phyloP scores from a whole-genome alignment of 2,113 vertebrate genomes.

The Hassar affinis region DNA sequence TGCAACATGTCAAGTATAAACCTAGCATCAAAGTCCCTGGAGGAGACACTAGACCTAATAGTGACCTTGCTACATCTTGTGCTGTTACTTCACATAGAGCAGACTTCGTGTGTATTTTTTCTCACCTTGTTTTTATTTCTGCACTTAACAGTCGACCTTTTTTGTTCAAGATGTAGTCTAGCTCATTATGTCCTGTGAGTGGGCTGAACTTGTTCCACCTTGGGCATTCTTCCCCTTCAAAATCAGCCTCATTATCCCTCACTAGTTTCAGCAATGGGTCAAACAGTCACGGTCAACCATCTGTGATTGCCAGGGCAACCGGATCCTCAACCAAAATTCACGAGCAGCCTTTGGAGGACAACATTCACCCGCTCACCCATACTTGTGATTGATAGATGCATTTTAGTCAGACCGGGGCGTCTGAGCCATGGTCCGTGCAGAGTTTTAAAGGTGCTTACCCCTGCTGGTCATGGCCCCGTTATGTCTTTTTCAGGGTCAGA shows the following conservation, averaged over 20 bases:
- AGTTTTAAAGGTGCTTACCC: conserved; percentile 50
- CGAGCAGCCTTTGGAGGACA: conserved; percentile 33
- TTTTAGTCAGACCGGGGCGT: conserved; percentile 49
- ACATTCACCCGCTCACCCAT: conserved; percentile 39
- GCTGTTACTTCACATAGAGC: conserved; percentile 60
- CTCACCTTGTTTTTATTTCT: background rate
- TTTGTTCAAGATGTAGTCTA: conserved; percentile 11
- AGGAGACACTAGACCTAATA: conserved; percentile 57
- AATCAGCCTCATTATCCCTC: conserved; percentile 72
- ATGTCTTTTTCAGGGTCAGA: conserved; percentile 40
- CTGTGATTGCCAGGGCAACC: conserved; percentile 61
- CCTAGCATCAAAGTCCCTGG: conserved; percentile 52
- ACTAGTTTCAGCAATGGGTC: conserved; percentile 63
- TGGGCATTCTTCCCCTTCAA: conserved; percentile 36
- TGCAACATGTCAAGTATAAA: no score
- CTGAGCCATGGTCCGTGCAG: conserved; percentile 32
- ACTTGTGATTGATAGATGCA: conserved; percentile 60
- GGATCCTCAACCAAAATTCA: conserved; percentile 48
- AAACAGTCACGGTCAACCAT: conserved; percentile 60
- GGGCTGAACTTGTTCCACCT: conserved; percentile 32
- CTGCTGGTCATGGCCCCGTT: conserved; percentile 42
- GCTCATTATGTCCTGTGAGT: conserved; percentile 26
- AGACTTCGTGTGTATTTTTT: background rate
- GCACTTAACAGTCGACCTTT: background rate
- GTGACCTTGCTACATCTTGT: conserved; percentile 76